Base-by-base conservation (phyloP, 2,888 invertebrate genomes). In the Drosophila prostipennis region DNA sequence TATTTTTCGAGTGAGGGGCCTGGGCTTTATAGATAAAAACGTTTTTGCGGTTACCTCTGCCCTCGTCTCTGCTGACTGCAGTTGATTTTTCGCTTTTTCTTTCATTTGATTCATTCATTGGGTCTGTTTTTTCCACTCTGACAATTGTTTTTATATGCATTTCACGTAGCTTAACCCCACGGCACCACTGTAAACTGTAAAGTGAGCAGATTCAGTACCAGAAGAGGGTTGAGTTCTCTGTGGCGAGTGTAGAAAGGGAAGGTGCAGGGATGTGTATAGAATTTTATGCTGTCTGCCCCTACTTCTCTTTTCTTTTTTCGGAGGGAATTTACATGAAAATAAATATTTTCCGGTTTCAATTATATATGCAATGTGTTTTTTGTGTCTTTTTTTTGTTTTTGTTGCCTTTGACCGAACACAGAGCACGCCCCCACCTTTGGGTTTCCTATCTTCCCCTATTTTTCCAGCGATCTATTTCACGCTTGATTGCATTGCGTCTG, bases 291-390 rank as follows among this genome's bases (percentile, higher is more conserved):
- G 55, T 48, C 32, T 68, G 70, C 54, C 51, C 45, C 46, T 56
- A 34, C 19, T 39, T 67, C 34, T 11, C 34, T 34, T 3, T 32
- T 40, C 14, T 57, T 51, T 72, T 64, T 81, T 82, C 55, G 13
- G 23, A 79, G 83, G 77, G 79, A 76, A 78, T 87, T 86, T 89
- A 88, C 90, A 90, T 90, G 87, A 85, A 89, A 90, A 90, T 89
- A 83, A 84, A 87, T 90, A 85, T 89, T 90, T 90, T 90, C 90
- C 90, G 90, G 90, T 90, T 90, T 90, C 87, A 90, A 90, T 89
- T 88, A 89, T 83, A 78, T 81, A 64, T 39, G 46, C 40, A 32
- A 54, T 61, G 63, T 57, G 45, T 46, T 52, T 52, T 52, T 49
- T 26, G 26, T 26, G 5, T 23, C 14, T 42, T 11, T 16, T 40